These are phyloP conservation scores for Melanophora roralis DNA, from an alignment of 2,888 invertebrate species.

Conservation along the genomic window DNA sequence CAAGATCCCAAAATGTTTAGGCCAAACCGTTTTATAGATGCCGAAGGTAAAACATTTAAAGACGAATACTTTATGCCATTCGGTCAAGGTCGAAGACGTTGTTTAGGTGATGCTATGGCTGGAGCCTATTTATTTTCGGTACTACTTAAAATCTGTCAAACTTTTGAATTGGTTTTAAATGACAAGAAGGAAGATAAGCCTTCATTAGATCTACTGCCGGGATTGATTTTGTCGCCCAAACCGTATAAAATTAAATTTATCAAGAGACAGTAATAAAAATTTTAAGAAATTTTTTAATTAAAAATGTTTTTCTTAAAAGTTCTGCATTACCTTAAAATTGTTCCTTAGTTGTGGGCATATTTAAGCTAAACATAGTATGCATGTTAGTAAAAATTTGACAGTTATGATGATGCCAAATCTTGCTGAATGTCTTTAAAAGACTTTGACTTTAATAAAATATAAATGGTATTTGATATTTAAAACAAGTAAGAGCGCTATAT, in stretches of 20 bases:
- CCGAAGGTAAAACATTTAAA: conserved; percentile 68
- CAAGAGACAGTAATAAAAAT: conserved; percentile 57
- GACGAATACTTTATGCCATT: conserved; percentile 76
- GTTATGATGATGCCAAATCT: no score
- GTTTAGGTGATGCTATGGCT: conserved; percentile 82
- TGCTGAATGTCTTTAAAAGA: no score
- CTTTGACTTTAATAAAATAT: no score
- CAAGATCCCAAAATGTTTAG: conserved; percentile 81
- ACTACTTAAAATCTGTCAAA: conserved; percentile 80
- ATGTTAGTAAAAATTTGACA: no score
- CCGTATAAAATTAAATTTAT: conserved; percentile 78
- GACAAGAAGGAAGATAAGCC: conserved; percentile 75
- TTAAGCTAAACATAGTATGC: no score
- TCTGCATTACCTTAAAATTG: no score
- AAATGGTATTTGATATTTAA: no score
- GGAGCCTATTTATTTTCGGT: conserved; percentile 81
- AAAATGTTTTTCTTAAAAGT: no score
- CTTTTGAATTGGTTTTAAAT: conserved; percentile 77
- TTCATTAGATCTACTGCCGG: conserved; percentile 77
- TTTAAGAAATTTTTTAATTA: no score
- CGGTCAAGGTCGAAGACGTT: conserved; percentile 81
- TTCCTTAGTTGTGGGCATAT: no score
- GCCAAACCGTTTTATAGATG: conserved; percentile 82
- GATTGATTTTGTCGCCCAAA: conserved; percentile 80
- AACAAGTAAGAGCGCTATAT: no score